Base-by-base conservation (phyloP, 2,113 vertebrate species). In the Acanthisitta chloris region DNA sequence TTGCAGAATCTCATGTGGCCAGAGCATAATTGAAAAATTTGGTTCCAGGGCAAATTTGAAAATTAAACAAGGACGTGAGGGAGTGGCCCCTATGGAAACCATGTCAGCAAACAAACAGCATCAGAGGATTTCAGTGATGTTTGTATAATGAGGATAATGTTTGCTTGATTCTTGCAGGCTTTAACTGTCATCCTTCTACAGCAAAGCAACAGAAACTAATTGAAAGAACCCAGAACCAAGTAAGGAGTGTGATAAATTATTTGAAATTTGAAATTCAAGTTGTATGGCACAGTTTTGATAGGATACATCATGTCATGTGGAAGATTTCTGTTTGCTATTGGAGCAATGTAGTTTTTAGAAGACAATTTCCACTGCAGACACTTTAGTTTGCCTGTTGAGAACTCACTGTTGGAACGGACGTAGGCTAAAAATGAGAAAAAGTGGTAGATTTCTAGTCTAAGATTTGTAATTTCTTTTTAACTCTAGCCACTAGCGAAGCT, bases 91-190 rank as follows among this genome's bases (percentile, higher is more conserved):
- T 64, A 6, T 12, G 72, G 93, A 96, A 95, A 90, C 72, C 65
- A 48, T 84, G 93, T 78, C 93, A 93, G 80, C 0, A 59, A 96
- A 88, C 67, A 90, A 96, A 94, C 67, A 94, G 72, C 59, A 74
- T 92, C 90, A 42, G 88, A 96, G 92, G 79, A 86, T 93, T 95
- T 92, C 61, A 86, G 90, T 62, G 57, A 72, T 96, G 94, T 94
- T 97, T 96, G 74, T 90, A 88, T 73, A 95, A 93, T 71, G 59
- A 93, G 76, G 28, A 88, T 93, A 73, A 90, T 88, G 64, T 97
- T 96, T 96, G 43, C 92, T 81, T 96, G 62, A 77, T 92, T 90
- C 81, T 88, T 86, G 81, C 5, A 0, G 70, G 87, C 49, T 95
- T 94, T 93, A 86, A 48, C 67, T 88, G 82, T 69, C 92, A 90